These are phyloP conservation scores for Aphidius ervi DNA, from an alignment of 1,140 invertebrate species.

Conservation along the genomic window DNA sequence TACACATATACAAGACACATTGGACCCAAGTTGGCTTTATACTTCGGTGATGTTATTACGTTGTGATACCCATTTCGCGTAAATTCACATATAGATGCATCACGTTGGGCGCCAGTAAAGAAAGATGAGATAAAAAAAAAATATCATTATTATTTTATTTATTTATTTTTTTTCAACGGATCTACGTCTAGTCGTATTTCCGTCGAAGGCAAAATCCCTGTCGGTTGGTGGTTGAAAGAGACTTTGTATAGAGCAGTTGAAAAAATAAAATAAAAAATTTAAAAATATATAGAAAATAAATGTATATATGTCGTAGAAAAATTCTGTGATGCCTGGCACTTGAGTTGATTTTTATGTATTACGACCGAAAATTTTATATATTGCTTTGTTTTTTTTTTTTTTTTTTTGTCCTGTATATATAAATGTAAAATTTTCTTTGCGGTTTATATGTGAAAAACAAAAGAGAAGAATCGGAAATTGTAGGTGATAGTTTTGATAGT, in stretches of 20 bases:
- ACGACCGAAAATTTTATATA: neutral
- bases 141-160: too few relatives aligned
- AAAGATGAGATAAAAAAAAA: constrained; percentile 12
- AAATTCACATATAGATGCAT: neutral
- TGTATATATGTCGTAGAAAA: too few relatives aligned
- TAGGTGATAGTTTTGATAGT: too few relatives aligned
- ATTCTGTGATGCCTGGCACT: too few relatives aligned
- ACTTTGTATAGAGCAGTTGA: neutral
- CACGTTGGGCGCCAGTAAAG: neutral
- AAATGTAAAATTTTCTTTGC: neutral
- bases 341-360: constrained; percentile 1
- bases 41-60: constrained; percentile 23
- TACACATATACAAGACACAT: too few relatives aligned
- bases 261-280: too few relatives aligned
- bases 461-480: neutral
- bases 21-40: constrained; percentile 15
- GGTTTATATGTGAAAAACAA: neutral
- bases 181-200: constrained; percentile 24
- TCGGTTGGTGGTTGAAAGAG: constrained; percentile 5
- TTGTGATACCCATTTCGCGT: constrained; percentile 11
- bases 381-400: neutral
- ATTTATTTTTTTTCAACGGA: neutral
- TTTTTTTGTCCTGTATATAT: neutral
- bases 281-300: too few relatives aligned
- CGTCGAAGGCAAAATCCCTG: constrained; percentile 20